Evolutionary conservation across 2,113 vertebrate genomes (phyloP), one percentile per base, ranked within the genome.

Genomic region (Conger conger): DNA sequence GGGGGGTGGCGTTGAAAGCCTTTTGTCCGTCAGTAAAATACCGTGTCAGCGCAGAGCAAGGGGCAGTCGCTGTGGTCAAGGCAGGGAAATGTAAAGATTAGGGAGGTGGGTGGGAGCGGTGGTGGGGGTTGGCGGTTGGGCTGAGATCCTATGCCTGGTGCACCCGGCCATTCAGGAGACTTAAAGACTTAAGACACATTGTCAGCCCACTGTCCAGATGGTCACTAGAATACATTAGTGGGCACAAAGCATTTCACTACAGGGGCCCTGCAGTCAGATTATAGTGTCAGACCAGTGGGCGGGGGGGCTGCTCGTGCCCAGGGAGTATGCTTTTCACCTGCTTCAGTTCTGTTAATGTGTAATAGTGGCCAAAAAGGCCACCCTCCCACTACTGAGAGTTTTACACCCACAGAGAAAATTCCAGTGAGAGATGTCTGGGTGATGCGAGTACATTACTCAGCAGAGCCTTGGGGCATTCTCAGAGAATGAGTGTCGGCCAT

Each of bases 141-240:
- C 86, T 88, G 93, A 93, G 93, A 96, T 95, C 92, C 94, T 96
- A 95, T 97, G 97, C 97, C 96, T 97, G 96, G 97, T 94, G 92
- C 83, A 87, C 89, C 63, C 27, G 85, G 90, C 94, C 93, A 94
- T 92, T 83, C 89, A 93, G 88, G 89, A 83, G 15, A 73, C 84
- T 35, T 73, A 90, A 86, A 83, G 15, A 73, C 84, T 35, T 73
- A 90, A 86, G 85, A 90, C 85, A 54, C 92, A 91, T 93, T 95
- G 94, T 96, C 93, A 93, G 90, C 90, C 87, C 84, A 53, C 73
- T 73, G 89, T 92, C 92, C 94, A 95, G 96, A 94, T 95, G 95
- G 93, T 88, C 92, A 92, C 90, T 45, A 79, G 93, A 95, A 93
- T 95, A 94, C 95, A 95, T 94, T 93, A 79, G 87, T 84, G 82